Evolutionary conservation across 2,888 invertebrate genomes (phyloP), one percentile per base, ranked within the genome.

Genomic region (Hipparchia sbordonii): DNA sequence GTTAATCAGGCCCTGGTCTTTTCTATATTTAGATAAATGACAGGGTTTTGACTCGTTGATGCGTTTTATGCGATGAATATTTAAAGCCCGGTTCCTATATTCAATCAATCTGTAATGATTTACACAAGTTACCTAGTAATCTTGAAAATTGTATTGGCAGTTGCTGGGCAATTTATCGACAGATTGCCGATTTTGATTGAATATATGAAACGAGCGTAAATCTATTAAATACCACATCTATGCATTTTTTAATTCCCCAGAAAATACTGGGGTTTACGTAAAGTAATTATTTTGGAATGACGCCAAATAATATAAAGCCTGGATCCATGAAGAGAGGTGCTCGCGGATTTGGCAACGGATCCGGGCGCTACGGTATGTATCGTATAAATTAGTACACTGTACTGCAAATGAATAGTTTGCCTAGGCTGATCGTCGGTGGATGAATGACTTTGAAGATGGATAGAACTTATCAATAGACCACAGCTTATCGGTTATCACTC

Each of bases 201-300:
- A 57, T 23, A 57, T 1, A 61, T 8, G 54, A 4, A 8, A 2
- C 45, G 39, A 39, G 7, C 52, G 52, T 39, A 39, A 66, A 51
- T 51, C 54, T 66, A 54, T 48, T 51, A 69, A 75, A 73, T 81
- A 72, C 85, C 86, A 57, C 75, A 86, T 87, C 85, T 79, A 77
- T 59, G 39, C 59, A 52, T 72, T 72, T 78, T 59, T 70, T 67
- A 75, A 76, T 74, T 65, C 63, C 70, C 77, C 71, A 76, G 82
- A 82, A 80, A 82, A n/a, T 39, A 82, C 82, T 83, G 84, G 84
- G 86, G 87, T 86, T 87, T 89, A 88, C 86, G 89, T 90, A 87
- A 90, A 91, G 91, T 92, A 91, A 91, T 92, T 91, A 92, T 91
- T 89, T 90, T 92, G 92, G 91, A 88, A 80, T 82, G 78, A 80